phyloP scores from a whole-genome alignment of 2,797 vertebrate genomes.

The Arrhamphus sclerolepis region DNA sequence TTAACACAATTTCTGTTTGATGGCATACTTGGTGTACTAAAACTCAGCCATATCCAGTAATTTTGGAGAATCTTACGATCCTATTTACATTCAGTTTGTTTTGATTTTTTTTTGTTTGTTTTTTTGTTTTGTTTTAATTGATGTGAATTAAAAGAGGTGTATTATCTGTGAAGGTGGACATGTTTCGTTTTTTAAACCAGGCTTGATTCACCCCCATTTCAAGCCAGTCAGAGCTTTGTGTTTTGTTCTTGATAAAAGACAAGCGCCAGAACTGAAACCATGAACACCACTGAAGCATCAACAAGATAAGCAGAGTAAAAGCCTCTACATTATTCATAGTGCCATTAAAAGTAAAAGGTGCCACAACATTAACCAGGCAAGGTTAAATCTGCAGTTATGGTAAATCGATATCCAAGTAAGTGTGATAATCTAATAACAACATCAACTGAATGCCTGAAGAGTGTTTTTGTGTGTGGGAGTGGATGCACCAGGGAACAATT shows the following conservation, averaged over 20 bases:
- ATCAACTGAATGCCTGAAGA: constrained; percentile 47
- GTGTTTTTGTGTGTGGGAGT: constrained; percentile 59
- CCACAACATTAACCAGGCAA: constrained; percentile 53
- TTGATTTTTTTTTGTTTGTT: too few species aligned
- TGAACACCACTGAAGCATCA: constrained; percentile 23
- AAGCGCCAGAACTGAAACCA: constrained; percentile 5
- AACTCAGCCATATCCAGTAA: background rate
- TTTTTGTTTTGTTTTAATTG: too few species aligned
- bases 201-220: background rate
- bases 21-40: too few species aligned
- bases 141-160: background rate
- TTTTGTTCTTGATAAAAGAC: constrained; percentile 12
- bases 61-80: background rate
- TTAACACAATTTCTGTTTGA: too few species aligned
- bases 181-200: background rate
- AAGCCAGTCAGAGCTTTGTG: background rate
- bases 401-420: constrained; percentile 70
- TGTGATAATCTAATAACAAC: constrained; percentile 69
- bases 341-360: constrained; percentile 46
- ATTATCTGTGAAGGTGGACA: too few species aligned
- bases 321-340: constrained; percentile 47
- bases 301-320: constrained; percentile 38
- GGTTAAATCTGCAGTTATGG: constrained; percentile 64
- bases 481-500: constrained; percentile 61
- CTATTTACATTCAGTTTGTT: background rate